Percentiles rank a stretch among this genome's conserved stretches.
These are phyloP conservation scores for Macquaria ambigua DNA, from an alignment of 2,113 vertebrate genomes.

Conservation along the genomic window DNA sequence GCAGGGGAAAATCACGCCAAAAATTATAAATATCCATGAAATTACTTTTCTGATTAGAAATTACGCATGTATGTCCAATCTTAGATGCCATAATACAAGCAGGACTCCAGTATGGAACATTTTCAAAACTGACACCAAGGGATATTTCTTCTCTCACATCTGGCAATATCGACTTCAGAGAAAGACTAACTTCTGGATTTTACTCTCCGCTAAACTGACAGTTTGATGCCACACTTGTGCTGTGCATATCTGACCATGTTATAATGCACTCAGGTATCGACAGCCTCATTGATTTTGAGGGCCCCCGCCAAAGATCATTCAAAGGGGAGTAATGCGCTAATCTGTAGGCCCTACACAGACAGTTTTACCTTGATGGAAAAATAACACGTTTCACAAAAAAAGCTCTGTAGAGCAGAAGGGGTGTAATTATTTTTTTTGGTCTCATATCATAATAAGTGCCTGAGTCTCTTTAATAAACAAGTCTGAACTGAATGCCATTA, in stretches of 20 bases:
- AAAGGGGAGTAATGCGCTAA: conserved; percentile 4
- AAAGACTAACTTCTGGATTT: conserved; percentile 40
- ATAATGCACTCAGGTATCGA: conserved; percentile 63
- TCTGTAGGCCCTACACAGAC: neutral
- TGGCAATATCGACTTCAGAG: conserved; percentile 15
- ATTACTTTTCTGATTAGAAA: conserved; percentile 29
- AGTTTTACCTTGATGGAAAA: neutral
- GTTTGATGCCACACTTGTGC: conserved; percentile 28
- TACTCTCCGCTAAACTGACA: conserved; percentile 14
- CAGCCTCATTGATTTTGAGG: conserved; percentile 40
- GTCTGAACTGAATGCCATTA: neutral
- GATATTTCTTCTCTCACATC: neutral
- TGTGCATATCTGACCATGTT: conserved; percentile 18
- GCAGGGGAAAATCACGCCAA: neutral
- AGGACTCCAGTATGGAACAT: neutral
- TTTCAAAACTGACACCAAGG: neutral
- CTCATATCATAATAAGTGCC: neutral
- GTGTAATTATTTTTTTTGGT: neutral
- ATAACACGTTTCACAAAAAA: neutral
- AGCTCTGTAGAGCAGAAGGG: neutral
- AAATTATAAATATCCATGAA: conserved; percentile 24
- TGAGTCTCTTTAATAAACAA: neutral
- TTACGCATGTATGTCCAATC: conserved; percentile 10
- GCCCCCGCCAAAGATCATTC: conserved; percentile 12
- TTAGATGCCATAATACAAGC: neutral